These are phyloP conservation scores for Ctenoplectra terminalis DNA, from an alignment of 1,140 invertebrate genomes.

Conservation along the genomic window DNA sequence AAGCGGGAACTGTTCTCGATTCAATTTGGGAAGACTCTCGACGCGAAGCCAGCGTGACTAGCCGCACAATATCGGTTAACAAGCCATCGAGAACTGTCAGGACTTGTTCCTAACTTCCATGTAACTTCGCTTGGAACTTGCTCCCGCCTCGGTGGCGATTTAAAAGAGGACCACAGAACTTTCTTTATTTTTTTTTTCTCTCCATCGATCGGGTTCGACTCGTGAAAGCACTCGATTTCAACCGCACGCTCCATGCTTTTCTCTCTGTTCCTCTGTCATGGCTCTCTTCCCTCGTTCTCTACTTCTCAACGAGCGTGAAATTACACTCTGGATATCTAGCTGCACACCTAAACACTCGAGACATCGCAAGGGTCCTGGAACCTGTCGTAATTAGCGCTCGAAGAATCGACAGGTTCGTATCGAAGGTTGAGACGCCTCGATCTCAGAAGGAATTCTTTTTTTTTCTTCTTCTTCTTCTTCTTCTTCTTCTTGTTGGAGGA, in stretches of 20 bases:
- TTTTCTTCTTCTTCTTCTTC: too few species aligned
- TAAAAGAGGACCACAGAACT: constrained; percentile 41
- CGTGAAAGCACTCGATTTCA: constrained; percentile 57
- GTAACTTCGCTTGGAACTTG: constrained; percentile 34
- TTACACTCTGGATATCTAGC: constrained; percentile 39
- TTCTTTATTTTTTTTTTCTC: constrained; percentile 19
- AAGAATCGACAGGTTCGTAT: not conserved
- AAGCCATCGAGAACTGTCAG: constrained; percentile 38
- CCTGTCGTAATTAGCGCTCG: constrained; percentile 33
- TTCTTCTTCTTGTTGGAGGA: too few species aligned
- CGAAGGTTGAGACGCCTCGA: too few species aligned
- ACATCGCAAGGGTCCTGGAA: constrained; percentile 14
- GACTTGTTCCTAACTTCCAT: constrained; percentile 29
- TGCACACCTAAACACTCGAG: constrained; percentile 17
- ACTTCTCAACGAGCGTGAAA: constrained; percentile 42
- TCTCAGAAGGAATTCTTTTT: too few species aligned
- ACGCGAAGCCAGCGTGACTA: not conserved
- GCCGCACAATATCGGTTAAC: constrained; percentile 44
- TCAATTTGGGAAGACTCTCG: not conserved
- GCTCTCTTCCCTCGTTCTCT: not conserved
- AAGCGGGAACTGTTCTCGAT: constrained; percentile 22
- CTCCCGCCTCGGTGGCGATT: constrained; percentile 23
- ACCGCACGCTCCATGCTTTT: constrained; percentile 20
- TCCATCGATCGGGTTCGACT: constrained; percentile 23
- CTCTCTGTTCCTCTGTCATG: not conserved